A percentile compares a stretch with the other conserved stretches of the same genome.
These are phyloP conservation scores for Sebastiscus tertius DNA, from an alignment of 2,797 vertebrate species.

Conservation along the genomic window DNA sequence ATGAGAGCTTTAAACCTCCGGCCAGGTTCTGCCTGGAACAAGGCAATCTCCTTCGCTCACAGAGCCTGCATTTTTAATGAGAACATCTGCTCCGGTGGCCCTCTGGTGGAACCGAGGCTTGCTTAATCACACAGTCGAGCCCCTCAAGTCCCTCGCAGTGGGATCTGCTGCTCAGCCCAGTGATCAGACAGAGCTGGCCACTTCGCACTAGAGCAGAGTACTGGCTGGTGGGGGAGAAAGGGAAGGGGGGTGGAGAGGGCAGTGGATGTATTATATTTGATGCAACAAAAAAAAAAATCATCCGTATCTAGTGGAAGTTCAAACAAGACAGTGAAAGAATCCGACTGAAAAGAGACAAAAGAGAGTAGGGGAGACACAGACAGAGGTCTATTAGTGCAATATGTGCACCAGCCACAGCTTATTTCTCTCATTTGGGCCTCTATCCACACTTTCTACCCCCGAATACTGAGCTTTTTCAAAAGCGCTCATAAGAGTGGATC, in stretches of 20 bases:
- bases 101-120: conserved; percentile 80
- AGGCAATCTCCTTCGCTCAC: conserved; percentile 79
- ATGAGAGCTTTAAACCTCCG: conserved; percentile 81
- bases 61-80: conserved; percentile 87
- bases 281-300: conserved; percentile 43
- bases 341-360: conserved; percentile 5
- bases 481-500: background rate
- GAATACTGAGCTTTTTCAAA: background rate
- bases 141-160: conserved; percentile 79
- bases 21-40: conserved; percentile 82
- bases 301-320: conserved; percentile 45
- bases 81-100: conserved; percentile 85
- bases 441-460: background rate
- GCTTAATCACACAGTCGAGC: conserved; percentile 84
- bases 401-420: conserved; percentile 2
- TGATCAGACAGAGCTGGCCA: conserved; percentile 74
- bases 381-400: conserved; percentile 19
- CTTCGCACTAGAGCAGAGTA: conserved; percentile 50
- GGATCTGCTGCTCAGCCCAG: conserved; percentile 72
- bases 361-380: conserved; percentile 2
- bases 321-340: conserved; percentile 46
- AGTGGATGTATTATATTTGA: conserved; percentile 57
- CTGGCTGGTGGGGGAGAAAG: conserved; percentile 28
- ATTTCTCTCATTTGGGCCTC: background rate
- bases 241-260: conserved; percentile 18